Conservation (phyloP, 2,888 invertebrate genomes). For the Xestoiulus laeticollis region DNA sequence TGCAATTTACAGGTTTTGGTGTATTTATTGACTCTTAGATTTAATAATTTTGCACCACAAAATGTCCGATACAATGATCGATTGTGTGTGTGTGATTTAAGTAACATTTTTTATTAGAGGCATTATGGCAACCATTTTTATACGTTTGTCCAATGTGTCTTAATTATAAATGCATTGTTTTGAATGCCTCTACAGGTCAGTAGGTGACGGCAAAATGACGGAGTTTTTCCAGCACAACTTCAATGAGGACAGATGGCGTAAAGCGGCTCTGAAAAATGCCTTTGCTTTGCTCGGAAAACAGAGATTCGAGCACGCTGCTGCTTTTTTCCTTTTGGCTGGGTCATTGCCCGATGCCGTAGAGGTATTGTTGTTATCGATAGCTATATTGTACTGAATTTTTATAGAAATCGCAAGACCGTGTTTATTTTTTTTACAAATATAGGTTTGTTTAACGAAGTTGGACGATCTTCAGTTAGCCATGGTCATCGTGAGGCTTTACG, state of each 20-base stretch:
- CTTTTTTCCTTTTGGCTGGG: slow-evolving; percentile 95
- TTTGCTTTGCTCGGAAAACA: slow-evolving; percentile 96
- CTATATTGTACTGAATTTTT: background rate
- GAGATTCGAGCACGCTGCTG: slow-evolving; percentile 96
- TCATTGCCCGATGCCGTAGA: slow-evolving; percentile 95
- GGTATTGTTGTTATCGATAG: slow-evolving; percentile 67
- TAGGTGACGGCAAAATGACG: slow-evolving; percentile 90
- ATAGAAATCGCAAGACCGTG: background rate
- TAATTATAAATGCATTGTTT: too few relatives aligned
- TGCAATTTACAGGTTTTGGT: too few relatives aligned
- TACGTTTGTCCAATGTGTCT: too few relatives aligned
- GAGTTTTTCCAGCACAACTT: slow-evolving; percentile 96
- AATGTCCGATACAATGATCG: too few relatives aligned
- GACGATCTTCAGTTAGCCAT: slow-evolving; percentile 96
- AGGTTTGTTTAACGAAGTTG: slow-evolving; percentile 88
- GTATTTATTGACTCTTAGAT: too few relatives aligned
- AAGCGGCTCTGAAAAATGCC: slow-evolving; percentile 97
- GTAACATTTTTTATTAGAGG: too few relatives aligned
- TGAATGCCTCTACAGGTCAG: slow-evolving; percentile 71
- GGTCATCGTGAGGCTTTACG: slow-evolving; percentile 90
- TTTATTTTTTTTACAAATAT: background rate
- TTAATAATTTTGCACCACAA: too few relatives aligned
- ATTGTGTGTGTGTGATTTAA: too few relatives aligned
- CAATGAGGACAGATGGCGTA: slow-evolving; percentile 90
- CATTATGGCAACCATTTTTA: too few relatives aligned